Conservation (phyloP, 2,113 vertebrate genomes). For the Carassius auratus region DNA sequence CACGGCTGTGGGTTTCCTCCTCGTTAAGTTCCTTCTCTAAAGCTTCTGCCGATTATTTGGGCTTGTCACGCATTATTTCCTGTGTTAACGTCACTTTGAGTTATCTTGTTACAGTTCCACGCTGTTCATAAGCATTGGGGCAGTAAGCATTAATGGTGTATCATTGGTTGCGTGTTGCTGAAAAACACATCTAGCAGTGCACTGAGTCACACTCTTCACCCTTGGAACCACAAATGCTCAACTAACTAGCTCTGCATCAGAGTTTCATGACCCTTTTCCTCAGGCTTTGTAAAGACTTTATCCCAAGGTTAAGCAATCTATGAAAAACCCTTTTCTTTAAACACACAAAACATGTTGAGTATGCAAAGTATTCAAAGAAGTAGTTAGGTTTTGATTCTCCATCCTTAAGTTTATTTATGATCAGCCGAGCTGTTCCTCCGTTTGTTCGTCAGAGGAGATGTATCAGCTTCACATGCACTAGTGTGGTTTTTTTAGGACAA, state of each 20-base stretch:
- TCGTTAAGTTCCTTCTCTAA: neutral
- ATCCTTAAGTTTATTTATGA: neutral
- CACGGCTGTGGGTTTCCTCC: conserved; percentile 5
- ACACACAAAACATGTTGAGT: neutral
- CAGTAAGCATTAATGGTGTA: neutral
- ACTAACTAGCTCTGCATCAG: neutral
- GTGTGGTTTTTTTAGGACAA: conserved; percentile 27
- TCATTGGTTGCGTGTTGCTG: neutral
- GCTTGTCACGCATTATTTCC: neutral
- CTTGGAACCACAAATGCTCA: neutral
- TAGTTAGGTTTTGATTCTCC: neutral
- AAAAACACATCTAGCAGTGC: neutral
- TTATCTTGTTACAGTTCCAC: neutral
- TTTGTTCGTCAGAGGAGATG: neutral
- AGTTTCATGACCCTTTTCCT: neutral
- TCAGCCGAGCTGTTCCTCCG: neutral
- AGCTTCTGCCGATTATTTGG: neutral
- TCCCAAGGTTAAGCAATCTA: neutral
- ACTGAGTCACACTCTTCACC: neutral
- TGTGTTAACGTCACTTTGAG: neutral
- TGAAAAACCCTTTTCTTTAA: neutral
- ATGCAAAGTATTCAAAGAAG: neutral
- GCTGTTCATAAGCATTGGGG: neutral
- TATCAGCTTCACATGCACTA: neutral
- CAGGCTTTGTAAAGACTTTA: neutral